Percentiles rank a stretch among this genome's conserved stretches.
These are phyloP conservation scores for Ellobius talpinus DNA, from an alignment of 2,113 vertebrate species.

Conservation along the genomic window DNA sequence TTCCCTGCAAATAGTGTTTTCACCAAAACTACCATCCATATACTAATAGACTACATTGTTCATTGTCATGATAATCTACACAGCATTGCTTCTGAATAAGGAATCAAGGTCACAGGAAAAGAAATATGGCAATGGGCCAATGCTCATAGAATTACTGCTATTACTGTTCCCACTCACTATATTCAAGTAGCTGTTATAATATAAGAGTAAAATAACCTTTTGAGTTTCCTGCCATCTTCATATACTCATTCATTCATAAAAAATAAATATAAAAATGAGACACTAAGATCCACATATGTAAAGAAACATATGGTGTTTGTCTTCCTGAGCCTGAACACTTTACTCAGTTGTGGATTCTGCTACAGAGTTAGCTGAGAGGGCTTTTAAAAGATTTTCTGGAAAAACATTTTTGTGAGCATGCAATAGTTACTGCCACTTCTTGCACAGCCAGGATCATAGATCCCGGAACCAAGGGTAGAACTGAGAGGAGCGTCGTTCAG, in stretches of 20 bases:
- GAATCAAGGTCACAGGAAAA: neutral
- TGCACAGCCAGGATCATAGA: neutral
- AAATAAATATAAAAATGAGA: neutral
- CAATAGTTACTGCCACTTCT: neutral
- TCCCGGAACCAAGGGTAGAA: neutral
- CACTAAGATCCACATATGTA: no score
- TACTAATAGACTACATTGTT: neutral
- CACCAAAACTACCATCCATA: neutral
- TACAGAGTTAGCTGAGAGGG: neutral
- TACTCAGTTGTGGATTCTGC: neutral
- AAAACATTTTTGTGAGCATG: neutral
- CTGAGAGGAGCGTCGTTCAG: neutral
- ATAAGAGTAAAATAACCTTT: neutral
- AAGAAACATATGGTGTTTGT: neutral
- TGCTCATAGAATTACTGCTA: neutral
- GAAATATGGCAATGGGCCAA: neutral
- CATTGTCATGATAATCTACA: neutral
- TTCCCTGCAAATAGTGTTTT: neutral
- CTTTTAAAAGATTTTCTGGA: neutral
- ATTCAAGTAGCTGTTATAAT: neutral
- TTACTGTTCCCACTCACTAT: no score
- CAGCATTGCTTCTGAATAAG: neutral
- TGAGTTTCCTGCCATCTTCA: neutral
- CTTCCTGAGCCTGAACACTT: no score
- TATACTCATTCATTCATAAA: neutral